A percentile compares a stretch with the other conserved stretches of the same genome.
Conservation (phyloP, 2,888 invertebrate genomes). For the Drosophila histrio region DNA sequence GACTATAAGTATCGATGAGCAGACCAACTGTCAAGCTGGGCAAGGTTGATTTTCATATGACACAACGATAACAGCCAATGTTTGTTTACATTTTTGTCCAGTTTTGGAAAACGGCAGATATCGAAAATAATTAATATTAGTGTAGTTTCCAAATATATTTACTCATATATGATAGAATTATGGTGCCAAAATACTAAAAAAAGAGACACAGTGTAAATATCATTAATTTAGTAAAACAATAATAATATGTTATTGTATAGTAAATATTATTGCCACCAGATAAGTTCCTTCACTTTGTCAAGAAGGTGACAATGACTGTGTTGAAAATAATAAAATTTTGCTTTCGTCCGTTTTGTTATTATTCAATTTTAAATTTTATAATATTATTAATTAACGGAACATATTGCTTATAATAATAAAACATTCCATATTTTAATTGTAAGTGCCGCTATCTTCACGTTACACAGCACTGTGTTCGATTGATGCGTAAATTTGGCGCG, state of each 20-base stretch:
- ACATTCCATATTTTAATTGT: conserved; percentile 6
- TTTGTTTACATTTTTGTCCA: conserved; percentile 52
- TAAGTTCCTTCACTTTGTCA: background rate
- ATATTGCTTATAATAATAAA: background rate
- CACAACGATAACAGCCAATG: conserved; percentile 25
- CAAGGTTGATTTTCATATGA: conserved; percentile 2
- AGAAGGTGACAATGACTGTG: background rate
- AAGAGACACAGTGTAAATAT: background rate
- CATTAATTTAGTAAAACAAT: background rate
- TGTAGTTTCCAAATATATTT: background rate
- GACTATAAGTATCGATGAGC: background rate
- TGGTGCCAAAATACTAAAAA: background rate
- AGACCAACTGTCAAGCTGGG: background rate
- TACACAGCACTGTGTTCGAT: conserved; percentile 65
- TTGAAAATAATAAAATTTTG: background rate
- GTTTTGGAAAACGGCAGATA: conserved; percentile 8
- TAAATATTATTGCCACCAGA: background rate
- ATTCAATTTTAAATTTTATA: too few relatives aligned
- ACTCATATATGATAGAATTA: background rate
- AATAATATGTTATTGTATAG: background rate
- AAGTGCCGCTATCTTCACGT: conserved; percentile 40
- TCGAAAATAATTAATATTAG: background rate
- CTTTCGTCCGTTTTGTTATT: too few relatives aligned
- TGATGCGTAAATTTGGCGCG: conserved; percentile 81
- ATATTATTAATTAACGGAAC: too few relatives aligned